A percentile compares a stretch with the other conserved stretches of the same genome.
phyloP scores from a whole-genome alignment of 2,888 invertebrate genomes.

The Invenusta paracnida region DNA sequence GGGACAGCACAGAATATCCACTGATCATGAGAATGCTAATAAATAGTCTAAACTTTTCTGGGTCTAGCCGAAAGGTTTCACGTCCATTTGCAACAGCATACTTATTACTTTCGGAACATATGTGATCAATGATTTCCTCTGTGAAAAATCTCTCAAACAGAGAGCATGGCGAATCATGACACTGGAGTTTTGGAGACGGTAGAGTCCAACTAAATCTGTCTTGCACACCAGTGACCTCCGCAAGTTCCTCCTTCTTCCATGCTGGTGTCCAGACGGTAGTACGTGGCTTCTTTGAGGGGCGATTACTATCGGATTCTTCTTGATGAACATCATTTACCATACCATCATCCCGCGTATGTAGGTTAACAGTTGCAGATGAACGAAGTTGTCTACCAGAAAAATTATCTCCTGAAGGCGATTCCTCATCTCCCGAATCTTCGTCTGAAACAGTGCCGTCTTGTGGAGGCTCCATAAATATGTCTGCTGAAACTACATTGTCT shows the following conservation, averaged over 20 bases:
- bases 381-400: not conserved
- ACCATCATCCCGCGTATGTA: not conserved
- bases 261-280: not conserved
- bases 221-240: not conserved
- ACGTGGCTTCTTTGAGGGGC: not conserved
- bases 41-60: constrained; percentile 5
- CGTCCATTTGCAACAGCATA: constrained; percentile 43
- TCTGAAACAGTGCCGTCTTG: not conserved
- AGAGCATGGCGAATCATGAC: not conserved
- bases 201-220: not conserved
- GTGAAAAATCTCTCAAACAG: constrained; percentile 42
- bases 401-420: not conserved
- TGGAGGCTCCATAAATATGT: not conserved
- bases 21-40: constrained; percentile 43
- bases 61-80: constrained; percentile 12
- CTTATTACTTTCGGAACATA: not conserved
- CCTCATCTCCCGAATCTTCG: not conserved
- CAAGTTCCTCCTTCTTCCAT: not conserved
- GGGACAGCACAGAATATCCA: constrained; percentile 43
- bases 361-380: not conserved
- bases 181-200: not conserved
- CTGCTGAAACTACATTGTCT: constrained; percentile 14
- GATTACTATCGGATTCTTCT: not conserved
- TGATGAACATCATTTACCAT: too few species aligned
- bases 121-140: constrained; percentile 36